Conservation (phyloP, 2,113 vertebrate species). For the Nerophis ophidion region DNA sequence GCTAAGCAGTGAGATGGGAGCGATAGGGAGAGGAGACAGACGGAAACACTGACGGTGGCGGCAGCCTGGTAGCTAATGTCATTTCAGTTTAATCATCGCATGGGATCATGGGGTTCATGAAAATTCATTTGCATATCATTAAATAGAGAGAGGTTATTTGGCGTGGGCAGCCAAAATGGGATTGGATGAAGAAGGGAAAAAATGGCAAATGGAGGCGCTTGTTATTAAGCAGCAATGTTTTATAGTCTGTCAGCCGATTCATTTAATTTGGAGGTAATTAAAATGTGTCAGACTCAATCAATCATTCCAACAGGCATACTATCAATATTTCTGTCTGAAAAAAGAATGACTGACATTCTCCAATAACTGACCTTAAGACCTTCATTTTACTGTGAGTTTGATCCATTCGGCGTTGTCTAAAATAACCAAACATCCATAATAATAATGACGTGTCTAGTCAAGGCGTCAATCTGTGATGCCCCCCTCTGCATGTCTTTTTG, state of each 20-base stretch:
- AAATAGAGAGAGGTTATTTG: conserved; percentile 71
- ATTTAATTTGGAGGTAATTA: conserved; percentile 72
- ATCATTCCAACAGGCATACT: conserved; percentile 62
- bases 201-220: conserved; percentile 55
- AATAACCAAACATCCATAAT: conserved; percentile 31
- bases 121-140: conserved; percentile 76
- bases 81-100: conserved; percentile 73
- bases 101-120: conserved; percentile 72
- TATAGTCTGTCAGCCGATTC: conserved; percentile 69
- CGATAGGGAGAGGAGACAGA: conserved; percentile 54
- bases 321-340: conserved; percentile 64
- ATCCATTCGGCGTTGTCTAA: conserved; percentile 34
- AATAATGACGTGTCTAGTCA: conserved; percentile 14
- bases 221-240: conserved; percentile 73
- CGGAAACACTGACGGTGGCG: conserved; percentile 60
- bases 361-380: conserved; percentile 55
- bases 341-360: conserved; percentile 53
- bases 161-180: conserved; percentile 61
- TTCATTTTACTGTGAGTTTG: conserved; percentile 43
- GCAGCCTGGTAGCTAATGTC: conserved; percentile 67
- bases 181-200: conserved; percentile 57
- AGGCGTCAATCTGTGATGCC: conserved; percentile 35
- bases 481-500: conserved; percentile 43
- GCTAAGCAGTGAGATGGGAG: conserved; percentile 50
- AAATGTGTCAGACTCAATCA: conserved; percentile 73